Evolutionary conservation across 2,113 vertebrate species (phyloP), one percentile per base, ranked within the genome.

Genomic region (Crotophaga sulcirostris): DNA sequence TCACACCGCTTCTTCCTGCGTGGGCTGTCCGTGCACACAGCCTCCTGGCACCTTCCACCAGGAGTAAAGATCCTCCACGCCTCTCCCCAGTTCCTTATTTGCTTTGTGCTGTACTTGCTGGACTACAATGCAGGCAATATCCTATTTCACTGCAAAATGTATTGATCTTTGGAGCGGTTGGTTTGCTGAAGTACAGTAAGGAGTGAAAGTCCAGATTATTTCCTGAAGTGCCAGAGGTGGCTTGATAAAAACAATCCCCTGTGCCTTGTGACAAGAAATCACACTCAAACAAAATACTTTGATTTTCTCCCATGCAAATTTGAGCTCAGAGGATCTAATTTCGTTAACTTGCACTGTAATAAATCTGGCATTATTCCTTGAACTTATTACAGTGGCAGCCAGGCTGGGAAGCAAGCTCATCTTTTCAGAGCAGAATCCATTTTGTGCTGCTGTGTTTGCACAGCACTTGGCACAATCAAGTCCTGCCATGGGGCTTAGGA

Each of bases 51-150:
- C 40, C 60, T 94, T 67, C 79, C 1, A 5, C 54, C 62, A 40
- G 14, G 31, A 83, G 62, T 14, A 75, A 63, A 81, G 84, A 84
- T 86, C 73, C 69, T 78, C 47, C 9, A 3, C 2, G 24, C 70
- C 54, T 52, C 66, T 91, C 68, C 59, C 54, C 33, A 77, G 75
- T 89, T 96, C 93, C 91, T 76, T 93, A 28, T 97, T 96, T 95
- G 87, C 82, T 91, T 91, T 80, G 54, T 6, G 4, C 36, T 94
- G 21, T 38, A 34, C 77, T 84, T 84, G 62, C 72, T 82, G 66
- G 67, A 34, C 33, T 66, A 90, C 75, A 83, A 44, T 72, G 84
- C 64, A 80, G 82, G 40, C 19, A 29, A 63, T 91, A 74, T 91
- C 76, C 82, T 72, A 51, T 83, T 94, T 75, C 84, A 56, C 69